Base-by-base conservation (phyloP, 1,140 invertebrate genomes). In the Drosophila teissieri region DNA sequence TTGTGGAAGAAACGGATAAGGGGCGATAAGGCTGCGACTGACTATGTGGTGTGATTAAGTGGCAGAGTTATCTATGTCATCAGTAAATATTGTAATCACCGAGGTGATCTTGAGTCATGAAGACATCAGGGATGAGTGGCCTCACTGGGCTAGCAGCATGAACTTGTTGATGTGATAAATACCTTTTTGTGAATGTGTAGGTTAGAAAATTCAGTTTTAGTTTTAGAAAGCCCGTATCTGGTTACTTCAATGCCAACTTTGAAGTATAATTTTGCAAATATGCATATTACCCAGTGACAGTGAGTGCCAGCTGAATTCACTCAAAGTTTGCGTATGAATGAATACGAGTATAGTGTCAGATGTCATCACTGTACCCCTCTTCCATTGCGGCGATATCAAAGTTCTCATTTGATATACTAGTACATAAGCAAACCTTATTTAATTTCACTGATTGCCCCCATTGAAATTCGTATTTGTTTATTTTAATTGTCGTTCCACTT, bases 401-500 rank as follows among this genome's bases (percentile, higher is more conserved):
- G 67, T 27, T 56, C 11, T 48, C 40, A 39, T 55, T 44, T 70
- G 12, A 44, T 17, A 22, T 39, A n/a, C n/a, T n/a, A 52, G 39
- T 24, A 10, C 8, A 31, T 10, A 10, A 3, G 8, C 31, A 0
- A 31, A 31, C 31, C 31, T 31, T 69, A 69, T 56, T 70, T 56
- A 57, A 56, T 70, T 70, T 56, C 48, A 51, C 44, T 69, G 67
- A 69, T 70, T 69, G 64, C 27, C 51, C 44, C 36, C 42, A 70
- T 70, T 56, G 40, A 69, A 70, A 46, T 69, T n/a, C 17, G 11
- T 56, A 57, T 70, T 69, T 69, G 53, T 36, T 40, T 24, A 31
- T 19, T 70, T 70, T 70, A 69, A 70, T 70, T 69, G 15, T 36
- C 31, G 65, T 68, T 48, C 44, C 52, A 70, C 5, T 70, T 69